Conservation (phyloP, 1,140 invertebrate species). For the Vollenhovia emeryi region DNA sequence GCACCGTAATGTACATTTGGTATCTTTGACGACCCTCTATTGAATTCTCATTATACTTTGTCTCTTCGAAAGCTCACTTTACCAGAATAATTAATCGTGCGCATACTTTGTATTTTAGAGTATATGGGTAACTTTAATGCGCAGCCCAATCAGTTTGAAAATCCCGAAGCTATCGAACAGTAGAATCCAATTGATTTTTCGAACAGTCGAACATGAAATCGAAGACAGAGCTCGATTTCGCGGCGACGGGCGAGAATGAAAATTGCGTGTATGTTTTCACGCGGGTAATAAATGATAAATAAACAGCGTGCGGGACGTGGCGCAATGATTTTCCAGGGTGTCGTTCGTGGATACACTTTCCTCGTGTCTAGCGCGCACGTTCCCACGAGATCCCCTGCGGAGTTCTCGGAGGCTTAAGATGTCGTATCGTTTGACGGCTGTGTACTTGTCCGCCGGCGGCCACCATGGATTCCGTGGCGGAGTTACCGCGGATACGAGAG, state of each 20-base stretch:
- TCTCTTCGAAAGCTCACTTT: not conserved
- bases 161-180: not conserved
- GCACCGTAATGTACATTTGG: too few relatives aligned
- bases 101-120: not conserved
- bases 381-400: slow-evolving; percentile 68
- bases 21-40: not conserved
- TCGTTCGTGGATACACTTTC: slow-evolving; percentile 49
- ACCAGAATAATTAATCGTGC: not conserved
- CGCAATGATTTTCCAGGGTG: slow-evolving; percentile 49
- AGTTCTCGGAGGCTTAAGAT: slow-evolving; percentile 70
- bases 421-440: slow-evolving; percentile 70
- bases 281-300: slow-evolving; percentile 10
- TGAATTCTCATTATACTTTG: not conserved
- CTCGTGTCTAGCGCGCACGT: slow-evolving; percentile 55
- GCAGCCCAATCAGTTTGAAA: not conserved
- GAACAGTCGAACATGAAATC: not conserved
- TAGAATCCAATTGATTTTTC: not conserved
- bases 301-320: not conserved
- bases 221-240: not conserved
- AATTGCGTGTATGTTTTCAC: not conserved
- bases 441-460: slow-evolving; percentile 48
- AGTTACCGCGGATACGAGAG: slow-evolving; percentile 60
- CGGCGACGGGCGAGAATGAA: too few relatives aligned
- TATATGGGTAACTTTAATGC: not conserved
- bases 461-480: slow-evolving; percentile 61